Evolutionary conservation across 2,888 invertebrate genomes (phyloP), one percentile per base, ranked within the genome.

Genomic region (Cacoxenus indagator): DNA sequence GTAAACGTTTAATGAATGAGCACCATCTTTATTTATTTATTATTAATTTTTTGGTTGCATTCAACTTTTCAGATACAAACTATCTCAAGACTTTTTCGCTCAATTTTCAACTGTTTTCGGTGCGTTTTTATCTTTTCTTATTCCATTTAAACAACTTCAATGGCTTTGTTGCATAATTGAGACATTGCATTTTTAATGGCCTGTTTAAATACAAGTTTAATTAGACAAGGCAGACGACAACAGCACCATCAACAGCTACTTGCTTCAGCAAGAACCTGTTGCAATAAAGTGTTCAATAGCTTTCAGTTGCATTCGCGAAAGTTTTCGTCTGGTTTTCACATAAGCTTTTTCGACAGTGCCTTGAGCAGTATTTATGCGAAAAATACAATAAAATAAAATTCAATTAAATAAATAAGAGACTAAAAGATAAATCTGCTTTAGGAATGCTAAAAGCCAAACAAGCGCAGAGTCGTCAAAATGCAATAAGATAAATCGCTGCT

Each of bases 181-280:
- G 31, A 31, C 22, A 17, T 59, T 17, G 59, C 19, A 6, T 59
- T 59, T 29, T 59, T 19, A 31, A 57, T 31, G 11, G 5, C 24
- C 14, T 11, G 26, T 59, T 59, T 59, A 48, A 48, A 29, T 29
- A 29, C 8, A 17, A 5, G n/a, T 29, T 57, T 57, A 59, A 59
- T 59, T 59, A 31, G 22, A n/a, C 31, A 45, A n/a, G 31, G 67
- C 65, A 45, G 67, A 65, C 37, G 55, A 2, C 24, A 68, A 54
- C 64, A 70, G 27, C 62, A 51, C 27, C 64, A 70, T 65, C 27
- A 71, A 68, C 46, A 67, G 64, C 55, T 57, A 57, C 57, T 45
- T 48, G 59, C 51, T 57, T 17, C 31, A 67, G 62, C 48, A 43
- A 51, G 65, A 70, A 57, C 46, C 27, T 27, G 29, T 54, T 54